A percentile compares a stretch with the other conserved stretches of the same genome.
Conservation (phyloP, 2,797 vertebrate species). For the Spinus olivaceus region DNA sequence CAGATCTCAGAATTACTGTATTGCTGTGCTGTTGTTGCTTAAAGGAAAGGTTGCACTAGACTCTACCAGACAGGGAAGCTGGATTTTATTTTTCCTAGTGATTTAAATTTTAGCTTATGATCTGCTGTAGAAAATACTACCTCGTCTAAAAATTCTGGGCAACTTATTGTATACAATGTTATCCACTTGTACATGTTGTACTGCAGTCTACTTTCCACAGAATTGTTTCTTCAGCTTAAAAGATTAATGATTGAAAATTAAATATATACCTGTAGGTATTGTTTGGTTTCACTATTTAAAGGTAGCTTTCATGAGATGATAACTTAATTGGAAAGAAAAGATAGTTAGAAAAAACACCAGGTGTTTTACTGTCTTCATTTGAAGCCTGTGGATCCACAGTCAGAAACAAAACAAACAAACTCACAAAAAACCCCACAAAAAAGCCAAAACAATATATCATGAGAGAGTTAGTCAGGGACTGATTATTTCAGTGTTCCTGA, state of each 20-base stretch:
- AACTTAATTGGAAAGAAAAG: not conserved
- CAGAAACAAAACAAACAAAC: not conserved
- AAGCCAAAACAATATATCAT: not conserved
- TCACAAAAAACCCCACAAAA: not conserved
- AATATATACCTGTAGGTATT: fast-evolving
- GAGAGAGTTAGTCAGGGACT: not conserved
- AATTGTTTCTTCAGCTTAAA: not conserved
- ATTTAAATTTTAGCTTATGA: not conserved
- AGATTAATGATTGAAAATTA: not conserved
- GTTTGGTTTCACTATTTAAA: not conserved
- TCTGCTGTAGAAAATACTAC: not conserved
- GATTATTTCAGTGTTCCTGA: not conserved
- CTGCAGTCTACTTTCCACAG: not conserved
- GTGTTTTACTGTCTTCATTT: not conserved
- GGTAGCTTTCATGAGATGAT: not conserved
- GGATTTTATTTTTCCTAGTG: not conserved
- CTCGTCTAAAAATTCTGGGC: not conserved
- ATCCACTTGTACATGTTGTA: not conserved
- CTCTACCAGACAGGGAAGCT: not conserved
- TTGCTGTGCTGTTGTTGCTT: not conserved
- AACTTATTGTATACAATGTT: not conserved
- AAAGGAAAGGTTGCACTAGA: not conserved
- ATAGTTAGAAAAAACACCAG: not conserved
- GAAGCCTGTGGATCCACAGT: not conserved
- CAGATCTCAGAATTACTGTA: not conserved